Base-by-base conservation (phyloP, 2,888 invertebrate species). In the Sacculina carcini region DNA sequence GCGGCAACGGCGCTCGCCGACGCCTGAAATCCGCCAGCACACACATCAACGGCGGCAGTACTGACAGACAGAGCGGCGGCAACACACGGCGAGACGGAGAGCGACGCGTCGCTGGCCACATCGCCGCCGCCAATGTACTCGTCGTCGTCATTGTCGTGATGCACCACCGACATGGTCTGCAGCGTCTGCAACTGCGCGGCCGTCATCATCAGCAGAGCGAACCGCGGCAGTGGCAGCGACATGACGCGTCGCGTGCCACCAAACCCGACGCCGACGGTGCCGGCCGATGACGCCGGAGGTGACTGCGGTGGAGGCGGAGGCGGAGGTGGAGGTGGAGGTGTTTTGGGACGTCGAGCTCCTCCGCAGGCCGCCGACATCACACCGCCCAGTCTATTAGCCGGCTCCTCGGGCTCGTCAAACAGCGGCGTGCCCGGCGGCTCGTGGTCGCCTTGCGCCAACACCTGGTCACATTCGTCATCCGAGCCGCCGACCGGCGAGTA, bases 21-120 rank as follows among this genome's bases (percentile, higher is more conserved):
- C 52, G 49, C 52, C 47, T 48, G 52, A 53, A 51, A 53, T 50
- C 53, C 55, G 28, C 26, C 14, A 6, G 44, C 54, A 57, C 82
- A 77, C 60, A 96, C 83, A 57, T 90, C 73, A 65, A 92, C 90
- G 62, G 92, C 90, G 58, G 92, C 72, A n/a, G 53, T 60, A n/a
- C 62, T 61, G 44, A 70, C 69, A 3, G 82, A 80, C 59, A 78
- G 77, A 53, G 77, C 76, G 32, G 74, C 73, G 3, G 74, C 76
- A 19, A 70, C 69, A 55, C 74, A 76, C 50, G 77, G 78, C 61
- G 78, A 78, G 52, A 76, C 36, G 6, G 29, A 9, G n/a, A 14
- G 29, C 23, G 21, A 26, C n/a, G 23, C 38, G 16, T 24, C 5
- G 21, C 7, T 23, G 14, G 36, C 49, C 36, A 21, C 24, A 28